Conservation (phyloP, 2,113 vertebrate genomes). For the Upupa epops region DNA sequence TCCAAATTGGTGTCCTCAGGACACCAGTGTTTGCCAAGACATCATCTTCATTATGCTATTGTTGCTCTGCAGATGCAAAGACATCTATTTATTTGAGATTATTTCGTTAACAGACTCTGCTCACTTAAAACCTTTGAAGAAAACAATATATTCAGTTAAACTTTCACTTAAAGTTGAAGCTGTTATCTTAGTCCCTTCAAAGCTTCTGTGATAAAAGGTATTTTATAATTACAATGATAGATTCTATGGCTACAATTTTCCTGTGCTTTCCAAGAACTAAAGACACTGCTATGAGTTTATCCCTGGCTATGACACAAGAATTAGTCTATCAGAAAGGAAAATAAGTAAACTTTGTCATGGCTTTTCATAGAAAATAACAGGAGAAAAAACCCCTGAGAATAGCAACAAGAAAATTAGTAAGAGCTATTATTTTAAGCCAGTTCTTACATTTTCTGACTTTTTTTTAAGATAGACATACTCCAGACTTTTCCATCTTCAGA, state of each 20-base stretch:
- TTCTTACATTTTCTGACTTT: background rate
- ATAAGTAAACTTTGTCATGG: background rate
- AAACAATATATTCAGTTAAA: background rate
- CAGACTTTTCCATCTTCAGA: background rate
- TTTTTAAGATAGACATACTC: background rate
- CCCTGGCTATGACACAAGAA: background rate
- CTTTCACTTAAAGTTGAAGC: background rate
- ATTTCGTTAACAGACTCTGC: background rate
- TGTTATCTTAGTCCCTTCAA: background rate
- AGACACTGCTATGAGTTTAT: background rate
- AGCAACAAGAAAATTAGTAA: background rate
- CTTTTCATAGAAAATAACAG: background rate
- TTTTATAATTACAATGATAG: background rate
- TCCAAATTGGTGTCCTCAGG: background rate
- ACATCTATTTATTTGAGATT: background rate
- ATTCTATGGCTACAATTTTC: background rate
- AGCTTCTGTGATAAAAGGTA: background rate
- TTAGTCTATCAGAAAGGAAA: background rate
- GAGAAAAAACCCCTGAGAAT: no score
- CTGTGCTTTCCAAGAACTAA: background rate
- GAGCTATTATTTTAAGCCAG: background rate
- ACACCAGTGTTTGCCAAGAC: background rate
- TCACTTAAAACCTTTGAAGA: background rate
- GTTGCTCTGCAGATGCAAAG: background rate
- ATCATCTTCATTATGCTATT: background rate